phyloP scores from a whole-genome alignment of 1,140 invertebrate species.

The Cyclina sinensis region DNA sequence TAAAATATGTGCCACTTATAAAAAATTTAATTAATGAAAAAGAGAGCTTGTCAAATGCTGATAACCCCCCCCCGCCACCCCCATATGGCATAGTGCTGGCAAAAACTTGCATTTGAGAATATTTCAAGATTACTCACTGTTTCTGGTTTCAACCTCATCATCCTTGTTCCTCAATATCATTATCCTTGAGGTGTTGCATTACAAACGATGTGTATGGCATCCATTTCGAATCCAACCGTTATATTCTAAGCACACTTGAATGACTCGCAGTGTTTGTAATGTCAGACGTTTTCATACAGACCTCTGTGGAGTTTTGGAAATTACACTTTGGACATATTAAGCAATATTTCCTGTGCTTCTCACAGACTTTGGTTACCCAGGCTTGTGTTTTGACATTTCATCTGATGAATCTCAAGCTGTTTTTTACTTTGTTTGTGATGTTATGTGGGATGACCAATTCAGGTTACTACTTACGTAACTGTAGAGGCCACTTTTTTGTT shows the following conservation, averaged over 20 bases:
- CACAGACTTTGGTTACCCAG: no score
- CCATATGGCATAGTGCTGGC: background rate
- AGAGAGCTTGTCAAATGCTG: no score
- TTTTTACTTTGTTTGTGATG: no score
- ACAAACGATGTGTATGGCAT: background rate
- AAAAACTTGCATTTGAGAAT: constrained; percentile 13
- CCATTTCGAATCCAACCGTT: background rate
- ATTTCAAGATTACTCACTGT: background rate
- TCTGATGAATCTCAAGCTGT: no score
- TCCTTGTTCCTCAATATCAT: background rate
- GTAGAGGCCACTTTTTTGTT: no score
- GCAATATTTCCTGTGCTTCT: no score
- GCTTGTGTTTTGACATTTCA: no score
- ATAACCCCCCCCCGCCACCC: background rate
- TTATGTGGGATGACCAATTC: no score
- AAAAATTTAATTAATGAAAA: no score
- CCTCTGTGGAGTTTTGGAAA: constrained; percentile 4
- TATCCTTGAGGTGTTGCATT: constrained; percentile 23
- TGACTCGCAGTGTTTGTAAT: background rate
- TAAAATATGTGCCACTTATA: no score
- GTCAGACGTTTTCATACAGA: background rate
- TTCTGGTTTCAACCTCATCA: background rate
- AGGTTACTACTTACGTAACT: no score
- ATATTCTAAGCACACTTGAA: background rate
- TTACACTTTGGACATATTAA: background rate